Base-by-base conservation (phyloP, 2,888 invertebrate genomes). In the Drosophila sordidapex region DNA sequence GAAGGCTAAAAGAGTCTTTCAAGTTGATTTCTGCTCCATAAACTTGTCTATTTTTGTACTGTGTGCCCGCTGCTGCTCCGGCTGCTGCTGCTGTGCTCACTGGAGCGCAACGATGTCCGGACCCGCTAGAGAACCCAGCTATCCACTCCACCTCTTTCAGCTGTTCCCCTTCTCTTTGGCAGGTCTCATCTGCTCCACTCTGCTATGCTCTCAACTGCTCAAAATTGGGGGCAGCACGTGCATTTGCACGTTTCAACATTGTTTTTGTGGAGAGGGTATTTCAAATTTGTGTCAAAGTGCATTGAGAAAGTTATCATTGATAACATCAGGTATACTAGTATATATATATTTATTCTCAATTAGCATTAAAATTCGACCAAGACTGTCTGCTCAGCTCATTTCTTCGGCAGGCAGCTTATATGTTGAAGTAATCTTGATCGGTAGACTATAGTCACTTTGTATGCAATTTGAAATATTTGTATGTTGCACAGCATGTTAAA, bases 21-120 rank as follows among this genome's bases (percentile, higher is more conserved):
- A 85, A 90, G 75, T 85, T 85, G 85, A 88, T 89, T 85, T 85
- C 85, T 85, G 90, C 85, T 85, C 90, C 85, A 85, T 85, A 85
- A 85, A 85, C 88, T 85, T 87, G 88, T 85, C 85, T 85, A 89
- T 85, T 85, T 85, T 73, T 62, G 77, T 89, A 67, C 74, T 82
- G 72, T 79, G 64, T 63, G 64, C 66, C 49, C 27, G 29, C 49
- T 51, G 49, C 51, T n/a, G n/a, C 40, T 40, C 63, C 71, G 36
- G 65, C 36, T n/a, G 40, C 57, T 43, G 80, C 80, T 51, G 69
- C 57, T 36, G 18, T 80, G 90, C 62, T 82, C 70, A 75, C 80
- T 89, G 76, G 75, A 85, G 85, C 88, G 71, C 56, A 74, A 62
- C 78, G 73, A 33, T 58, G 57, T 43, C 56, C 60, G 64, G 64